A percentile compares a stretch with the other conserved stretches of the same genome.
These are phyloP conservation scores for Anarhynchus alexandrinus DNA, from an alignment of 2,113 vertebrate species.

Conservation along the genomic window DNA sequence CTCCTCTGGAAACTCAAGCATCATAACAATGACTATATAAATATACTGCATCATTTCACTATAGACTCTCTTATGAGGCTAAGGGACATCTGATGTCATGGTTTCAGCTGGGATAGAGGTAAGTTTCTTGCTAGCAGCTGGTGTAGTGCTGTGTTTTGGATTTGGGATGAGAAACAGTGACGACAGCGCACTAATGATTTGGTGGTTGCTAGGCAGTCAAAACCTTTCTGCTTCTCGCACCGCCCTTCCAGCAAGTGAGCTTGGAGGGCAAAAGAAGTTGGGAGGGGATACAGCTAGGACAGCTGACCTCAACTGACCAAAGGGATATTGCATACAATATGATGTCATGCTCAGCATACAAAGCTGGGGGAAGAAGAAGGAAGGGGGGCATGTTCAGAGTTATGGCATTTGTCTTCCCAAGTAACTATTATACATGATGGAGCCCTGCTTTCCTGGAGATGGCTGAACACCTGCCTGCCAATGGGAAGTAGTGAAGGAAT, in stretches of 20 bases:
- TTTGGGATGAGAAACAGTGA: neutral
- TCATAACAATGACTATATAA: neutral
- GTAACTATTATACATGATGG: neutral
- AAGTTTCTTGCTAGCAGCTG: neutral
- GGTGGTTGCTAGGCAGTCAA: neutral
- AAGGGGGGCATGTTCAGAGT: neutral
- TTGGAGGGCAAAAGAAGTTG: neutral
- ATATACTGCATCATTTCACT: neutral
- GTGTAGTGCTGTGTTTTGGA: neutral
- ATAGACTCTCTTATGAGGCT: neutral
- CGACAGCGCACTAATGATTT: neutral
- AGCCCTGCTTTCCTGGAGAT: neutral
- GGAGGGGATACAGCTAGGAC: neutral
- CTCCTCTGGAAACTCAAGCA: neutral
- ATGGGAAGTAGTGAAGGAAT: neutral
- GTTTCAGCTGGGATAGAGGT: neutral
- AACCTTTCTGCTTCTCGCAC: neutral
- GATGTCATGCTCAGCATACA: neutral
- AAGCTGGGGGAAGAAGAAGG: neutral
- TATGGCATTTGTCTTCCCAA: neutral
- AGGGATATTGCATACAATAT: neutral
- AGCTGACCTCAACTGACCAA: neutral
- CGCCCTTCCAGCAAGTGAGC: neutral
- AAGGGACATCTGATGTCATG: neutral
- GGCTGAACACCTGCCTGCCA: neutral